Percentiles rank a stretch among this genome's conserved stretches.
Conservation (phyloP, 2,888 invertebrate species). For the Priocnemis perturbator region DNA sequence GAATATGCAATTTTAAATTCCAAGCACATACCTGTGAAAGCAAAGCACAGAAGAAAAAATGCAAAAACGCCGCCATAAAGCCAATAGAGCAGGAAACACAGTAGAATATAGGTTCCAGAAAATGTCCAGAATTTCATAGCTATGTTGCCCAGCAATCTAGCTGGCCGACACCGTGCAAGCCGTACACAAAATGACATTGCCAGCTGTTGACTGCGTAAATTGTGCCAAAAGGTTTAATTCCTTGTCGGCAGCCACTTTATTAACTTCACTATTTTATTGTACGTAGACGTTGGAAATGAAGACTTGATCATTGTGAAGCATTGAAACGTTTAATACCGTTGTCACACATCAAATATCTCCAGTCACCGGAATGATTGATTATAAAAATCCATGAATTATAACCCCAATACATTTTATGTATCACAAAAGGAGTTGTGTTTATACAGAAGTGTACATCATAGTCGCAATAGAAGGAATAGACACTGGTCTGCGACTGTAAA, state of each 20-base stretch:
- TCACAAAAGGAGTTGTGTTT: background rate
- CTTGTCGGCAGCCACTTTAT: no score
- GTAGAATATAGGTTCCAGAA: slow-evolving; percentile 83
- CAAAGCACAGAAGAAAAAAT: slow-evolving; percentile 82
- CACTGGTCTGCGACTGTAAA: no score
- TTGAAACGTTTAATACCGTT: no score
- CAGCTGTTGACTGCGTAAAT: background rate
- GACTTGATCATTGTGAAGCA: background rate
- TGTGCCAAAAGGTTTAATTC: no score
- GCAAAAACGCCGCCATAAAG: slow-evolving; percentile 87
- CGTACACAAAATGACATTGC: slow-evolving; percentile 66
- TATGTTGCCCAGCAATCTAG: slow-evolving; percentile 77
- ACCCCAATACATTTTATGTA: background rate
- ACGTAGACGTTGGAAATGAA: background rate
- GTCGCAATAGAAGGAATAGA: no score
- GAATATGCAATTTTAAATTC: background rate
- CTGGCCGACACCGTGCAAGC: slow-evolving; percentile 69
- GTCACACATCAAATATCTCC: background rate
- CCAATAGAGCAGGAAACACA: slow-evolving; percentile 88
- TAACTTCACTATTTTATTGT: no score
- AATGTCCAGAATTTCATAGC: slow-evolving; percentile 87
- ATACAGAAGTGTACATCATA: background rate
- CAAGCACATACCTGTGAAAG: slow-evolving; percentile 79
- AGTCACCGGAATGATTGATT: background rate
- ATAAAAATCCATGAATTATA: background rate